phyloP scores from a whole-genome alignment of 1,140 invertebrate genomes.

The Dinoponera quadriceps region DNA sequence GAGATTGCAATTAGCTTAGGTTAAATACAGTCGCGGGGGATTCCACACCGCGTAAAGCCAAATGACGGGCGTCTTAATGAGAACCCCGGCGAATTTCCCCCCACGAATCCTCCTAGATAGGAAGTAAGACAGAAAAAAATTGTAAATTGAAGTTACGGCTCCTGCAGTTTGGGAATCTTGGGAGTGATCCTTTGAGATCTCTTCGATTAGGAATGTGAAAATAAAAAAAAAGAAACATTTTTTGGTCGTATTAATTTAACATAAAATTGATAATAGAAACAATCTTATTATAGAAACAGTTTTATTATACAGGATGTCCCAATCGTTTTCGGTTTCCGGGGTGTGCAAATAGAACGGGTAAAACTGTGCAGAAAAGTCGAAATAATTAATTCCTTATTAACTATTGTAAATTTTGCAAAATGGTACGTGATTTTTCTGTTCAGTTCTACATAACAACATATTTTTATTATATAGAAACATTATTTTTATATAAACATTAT shows the following conservation, averaged over 20 bases:
- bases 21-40: conserved; percentile 47
- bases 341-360: too few species aligned
- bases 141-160: background rate
- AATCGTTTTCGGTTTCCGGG: too few species aligned
- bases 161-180: background rate
- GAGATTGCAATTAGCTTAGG: conserved; percentile 52
- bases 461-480: too few species aligned
- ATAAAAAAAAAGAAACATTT: background rate
- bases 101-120: background rate
- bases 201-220: background rate
- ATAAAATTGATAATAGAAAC: conserved; percentile 7
- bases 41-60: conserved; percentile 7
- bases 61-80: conserved; percentile 1
- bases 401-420: too few species aligned
- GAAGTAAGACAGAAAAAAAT: conserved; percentile 2
- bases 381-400: too few species aligned
- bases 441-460: too few species aligned
- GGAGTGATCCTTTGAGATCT: background rate
- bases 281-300: too few species aligned
- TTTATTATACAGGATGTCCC: too few species aligned
- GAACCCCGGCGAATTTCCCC: background rate
- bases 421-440: too few species aligned
- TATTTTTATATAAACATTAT: background rate
- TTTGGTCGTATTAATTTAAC: background rate
- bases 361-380: too few species aligned